These are phyloP conservation scores for Apis mellifera DNA, from an alignment of 1,140 invertebrate genomes.

Conservation along the genomic window DNA sequence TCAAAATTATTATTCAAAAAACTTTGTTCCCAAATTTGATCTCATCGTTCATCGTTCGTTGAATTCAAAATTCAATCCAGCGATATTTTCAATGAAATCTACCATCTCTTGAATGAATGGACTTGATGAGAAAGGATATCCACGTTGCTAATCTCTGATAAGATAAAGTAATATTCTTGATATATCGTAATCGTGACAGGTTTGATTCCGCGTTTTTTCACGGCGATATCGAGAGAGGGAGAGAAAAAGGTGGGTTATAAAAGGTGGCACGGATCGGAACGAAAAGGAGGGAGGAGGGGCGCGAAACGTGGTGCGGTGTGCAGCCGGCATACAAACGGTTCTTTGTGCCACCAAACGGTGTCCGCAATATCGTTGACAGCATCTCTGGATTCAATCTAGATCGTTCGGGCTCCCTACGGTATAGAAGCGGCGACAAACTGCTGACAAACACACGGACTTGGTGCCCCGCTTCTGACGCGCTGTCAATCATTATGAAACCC, in stretches of 20 bases:
- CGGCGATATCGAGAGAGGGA: background rate
- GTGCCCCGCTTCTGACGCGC: constrained; percentile 12
- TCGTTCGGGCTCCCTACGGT: constrained; percentile 25
- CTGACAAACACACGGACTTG: constrained; percentile 35
- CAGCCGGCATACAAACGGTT: constrained; percentile 24
- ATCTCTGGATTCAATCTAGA: constrained; percentile 43
- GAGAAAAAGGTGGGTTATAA: background rate
- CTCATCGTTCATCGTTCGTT: too few relatives aligned
- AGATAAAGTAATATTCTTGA: background rate
- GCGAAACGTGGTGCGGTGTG: constrained; percentile 2
- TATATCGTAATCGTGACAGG: background rate
- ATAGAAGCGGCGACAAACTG: constrained; percentile 33
- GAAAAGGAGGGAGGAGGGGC: constrained; percentile 14
- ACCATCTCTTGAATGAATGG: background rate
- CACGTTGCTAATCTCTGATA: background rate
- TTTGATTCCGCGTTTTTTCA: background rate
- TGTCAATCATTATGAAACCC: constrained; percentile 37
- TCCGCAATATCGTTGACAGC: constrained; percentile 43
- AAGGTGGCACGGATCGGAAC: constrained; percentile 15
- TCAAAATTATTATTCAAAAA: too few relatives aligned
- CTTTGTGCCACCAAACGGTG: constrained; percentile 41
- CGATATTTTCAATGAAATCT: background rate
- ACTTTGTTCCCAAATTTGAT: too few relatives aligned
- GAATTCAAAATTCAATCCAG: too few relatives aligned
- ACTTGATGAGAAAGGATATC: background rate